Conservation (phyloP, 2,113 vertebrate genomes). For the Sebastes schlegelii region DNA sequence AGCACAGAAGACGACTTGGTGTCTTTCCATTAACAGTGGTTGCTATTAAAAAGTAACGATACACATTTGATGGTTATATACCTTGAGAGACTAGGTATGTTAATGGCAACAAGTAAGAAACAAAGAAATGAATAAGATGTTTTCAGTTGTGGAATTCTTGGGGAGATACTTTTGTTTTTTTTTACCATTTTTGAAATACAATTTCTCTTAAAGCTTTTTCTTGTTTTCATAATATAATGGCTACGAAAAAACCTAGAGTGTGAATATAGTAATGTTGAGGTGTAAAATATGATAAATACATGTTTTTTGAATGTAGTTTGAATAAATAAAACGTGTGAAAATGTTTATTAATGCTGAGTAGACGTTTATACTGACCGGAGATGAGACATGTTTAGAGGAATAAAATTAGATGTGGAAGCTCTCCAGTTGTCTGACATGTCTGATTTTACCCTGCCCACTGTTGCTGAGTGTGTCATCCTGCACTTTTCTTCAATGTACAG, state of each 20-base stretch:
- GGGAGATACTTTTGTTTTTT: constrained; percentile 35
- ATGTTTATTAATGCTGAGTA: constrained; percentile 49
- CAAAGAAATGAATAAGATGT: constrained; percentile 9
- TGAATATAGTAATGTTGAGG: constrained; percentile 38
- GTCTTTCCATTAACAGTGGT: constrained; percentile 37
- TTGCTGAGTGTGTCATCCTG: constrained; percentile 47
- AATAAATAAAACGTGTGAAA: constrained; percentile 51
- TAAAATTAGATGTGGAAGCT: constrained; percentile 74
- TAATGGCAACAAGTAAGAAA: constrained; percentile 31
- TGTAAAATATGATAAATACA: constrained; percentile 58
- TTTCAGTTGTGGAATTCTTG: constrained; percentile 32
- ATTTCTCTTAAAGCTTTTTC: constrained; percentile 33
- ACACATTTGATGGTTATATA: constrained; percentile 26
- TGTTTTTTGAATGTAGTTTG: constrained; percentile 47
- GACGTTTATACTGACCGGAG: constrained; percentile 58
- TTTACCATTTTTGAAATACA: constrained; percentile 48
- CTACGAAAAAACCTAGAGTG: constrained; percentile 18
- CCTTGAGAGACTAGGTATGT: constrained; percentile 19
- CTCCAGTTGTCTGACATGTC: constrained; percentile 60
- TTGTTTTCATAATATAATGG: constrained; percentile 55
- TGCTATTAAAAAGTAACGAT: constrained; percentile 16
- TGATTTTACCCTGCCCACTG: constrained; percentile 71
- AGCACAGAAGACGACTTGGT: constrained; percentile 35
- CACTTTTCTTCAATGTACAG: constrained; percentile 4
- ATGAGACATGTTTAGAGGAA: constrained; percentile 68